Evolutionary conservation across 2,113 vertebrate species (phyloP).

Genomic region (Ptilorrhoa leucosticta): DNA sequence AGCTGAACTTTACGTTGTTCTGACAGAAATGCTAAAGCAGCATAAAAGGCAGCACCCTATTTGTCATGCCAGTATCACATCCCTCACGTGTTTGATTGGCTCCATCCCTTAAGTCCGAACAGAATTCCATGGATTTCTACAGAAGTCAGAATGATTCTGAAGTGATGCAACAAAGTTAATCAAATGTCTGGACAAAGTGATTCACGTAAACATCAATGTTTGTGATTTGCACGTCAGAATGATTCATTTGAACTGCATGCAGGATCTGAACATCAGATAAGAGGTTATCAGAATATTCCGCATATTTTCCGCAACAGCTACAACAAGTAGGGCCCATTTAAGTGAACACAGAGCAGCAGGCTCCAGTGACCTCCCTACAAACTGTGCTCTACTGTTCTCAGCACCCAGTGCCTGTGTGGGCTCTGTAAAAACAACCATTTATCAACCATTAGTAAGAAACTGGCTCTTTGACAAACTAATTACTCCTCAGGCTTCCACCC

Average conservation of each 20-base stretch:
- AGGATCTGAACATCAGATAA: neutral
- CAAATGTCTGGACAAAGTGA: neutral
- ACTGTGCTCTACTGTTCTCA: neutral
- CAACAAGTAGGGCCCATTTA: neutral
- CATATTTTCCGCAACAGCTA: neutral
- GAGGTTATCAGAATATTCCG: neutral
- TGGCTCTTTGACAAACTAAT: conserved; percentile 21
- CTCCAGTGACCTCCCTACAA: neutral
- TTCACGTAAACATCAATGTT: neutral
- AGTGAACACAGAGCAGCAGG: neutral
- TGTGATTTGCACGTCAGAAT: neutral
- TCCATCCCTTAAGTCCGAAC: neutral
- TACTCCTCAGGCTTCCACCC: conserved; percentile 8
- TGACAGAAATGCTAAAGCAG: neutral
- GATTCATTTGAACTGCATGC: neutral
- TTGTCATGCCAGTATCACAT: neutral
- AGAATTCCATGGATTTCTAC: neutral
- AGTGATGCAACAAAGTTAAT: neutral
- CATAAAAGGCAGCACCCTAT: neutral
- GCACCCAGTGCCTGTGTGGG: neutral
- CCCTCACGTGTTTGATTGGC: neutral
- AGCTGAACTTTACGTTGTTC: neutral
- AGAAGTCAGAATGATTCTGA: neutral
- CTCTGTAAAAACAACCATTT: neutral
- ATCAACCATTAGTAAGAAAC: conserved; percentile 29